Base-by-base conservation (phyloP, 2,888 invertebrate genomes). In the Timema cristinae region DNA sequence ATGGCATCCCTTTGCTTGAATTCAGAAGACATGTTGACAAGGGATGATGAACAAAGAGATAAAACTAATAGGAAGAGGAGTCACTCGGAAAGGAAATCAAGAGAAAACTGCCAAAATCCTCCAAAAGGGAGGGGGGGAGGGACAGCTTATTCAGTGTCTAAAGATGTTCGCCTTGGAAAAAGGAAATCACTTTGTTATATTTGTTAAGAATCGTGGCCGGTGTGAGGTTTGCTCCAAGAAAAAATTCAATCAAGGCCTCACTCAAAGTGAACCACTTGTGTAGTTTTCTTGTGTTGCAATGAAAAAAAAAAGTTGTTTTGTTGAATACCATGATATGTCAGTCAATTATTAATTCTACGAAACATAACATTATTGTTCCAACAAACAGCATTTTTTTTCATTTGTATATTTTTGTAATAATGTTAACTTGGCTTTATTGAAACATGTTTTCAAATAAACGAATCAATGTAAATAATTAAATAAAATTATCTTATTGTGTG, bases 1-100 rank as follows among this genome's bases (percentile, higher is more conserved):
- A 71, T 50, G 67, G 70, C 69, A 69, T 75, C 48, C 16, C 71
- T 49, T 61, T 70, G 49, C 50, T 71, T 50, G 69, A 73, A 54
- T 75, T 74, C 61, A 50, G 75, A 68, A 32, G 75, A 59, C 51
- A 63, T 67, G 52, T 70, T 9, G 47, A 11, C 67, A 51, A 51
- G 67, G 67, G 5, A 11, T 67, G 15, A 67, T 50, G 11, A 48
- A 32, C 10, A 2, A 9, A 48, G 1, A 52, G 7, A 5, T 52
- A 10, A 6, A 50, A 67, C 9, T 48, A 51, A 6, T 48, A 48
- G 61, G 51, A 32, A 32, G 32, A 32, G 32, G 32, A 1, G 32
- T 32, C 1, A 32, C 32, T 32, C 32, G 1, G 32, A 32, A 32
- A 32, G 32, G 32, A 32, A 32, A 32, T 32, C 32, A 32, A 32